Evolutionary conservation across 1,140 invertebrate genomes (phyloP).

Genomic region (Araneus ventricosus): DNA sequence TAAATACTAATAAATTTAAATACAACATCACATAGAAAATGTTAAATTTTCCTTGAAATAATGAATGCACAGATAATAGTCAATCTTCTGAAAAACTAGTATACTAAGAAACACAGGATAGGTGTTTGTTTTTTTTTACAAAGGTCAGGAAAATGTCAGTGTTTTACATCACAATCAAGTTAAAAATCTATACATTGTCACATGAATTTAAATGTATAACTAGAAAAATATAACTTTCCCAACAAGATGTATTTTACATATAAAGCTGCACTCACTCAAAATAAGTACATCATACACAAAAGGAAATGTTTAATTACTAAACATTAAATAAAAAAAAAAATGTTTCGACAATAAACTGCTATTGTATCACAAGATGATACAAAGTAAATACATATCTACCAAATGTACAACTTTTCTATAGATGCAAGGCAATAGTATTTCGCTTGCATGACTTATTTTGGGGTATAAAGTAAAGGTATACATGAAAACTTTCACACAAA

Average conservation of each 20-base stretch:
- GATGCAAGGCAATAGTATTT: background rate
- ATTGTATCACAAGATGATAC: constrained; percentile 5
- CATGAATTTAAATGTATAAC: constrained; percentile 8
- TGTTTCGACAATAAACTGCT: constrained; percentile 2
- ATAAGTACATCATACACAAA: constrained; percentile 34
- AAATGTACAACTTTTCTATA: background rate
- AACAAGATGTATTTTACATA: background rate
- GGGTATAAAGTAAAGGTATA: background rate
- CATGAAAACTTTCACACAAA: constrained; percentile 5
- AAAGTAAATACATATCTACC: constrained; percentile 1
- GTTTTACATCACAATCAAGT: constrained; percentile 3
- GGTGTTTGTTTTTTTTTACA: background rate
- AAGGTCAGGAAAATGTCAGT: background rate
- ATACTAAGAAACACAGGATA: constrained; percentile 7
- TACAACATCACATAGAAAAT: background rate
- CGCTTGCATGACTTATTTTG: background rate
- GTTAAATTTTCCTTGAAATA: too few relatives aligned
- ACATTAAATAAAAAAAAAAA: constrained; percentile 27
- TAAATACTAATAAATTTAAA: background rate
- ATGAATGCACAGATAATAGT: too few relatives aligned
- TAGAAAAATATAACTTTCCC: constrained; percentile 40
- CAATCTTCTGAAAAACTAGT: constrained; percentile 2
- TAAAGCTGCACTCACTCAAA: constrained; percentile 41
- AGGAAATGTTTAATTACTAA: constrained; percentile 19
- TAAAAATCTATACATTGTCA: constrained; percentile 31